These are phyloP conservation scores for Molanna angustata DNA, from an alignment of 2,888 invertebrate genomes.

Conservation along the genomic window DNA sequence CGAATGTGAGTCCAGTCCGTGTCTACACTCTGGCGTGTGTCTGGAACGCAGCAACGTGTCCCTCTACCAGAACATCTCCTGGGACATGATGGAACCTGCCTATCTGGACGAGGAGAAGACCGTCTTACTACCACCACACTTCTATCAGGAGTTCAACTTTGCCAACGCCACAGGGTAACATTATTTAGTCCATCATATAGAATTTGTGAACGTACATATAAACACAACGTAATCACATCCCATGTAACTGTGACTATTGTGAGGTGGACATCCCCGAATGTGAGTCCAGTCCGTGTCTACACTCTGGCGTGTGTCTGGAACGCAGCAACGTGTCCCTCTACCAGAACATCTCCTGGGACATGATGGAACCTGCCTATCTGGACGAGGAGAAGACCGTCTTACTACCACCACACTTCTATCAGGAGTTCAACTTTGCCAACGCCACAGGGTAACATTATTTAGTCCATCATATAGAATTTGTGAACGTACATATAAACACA, in stretches of 20 bases:
- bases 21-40: conserved; percentile 76
- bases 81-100: conserved; percentile 38
- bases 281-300: conserved; percentile 74
- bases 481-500: too few relatives aligned
- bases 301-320: conserved; percentile 76
- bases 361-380: conserved; percentile 35
- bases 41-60: conserved; percentile 71
- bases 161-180: conserved; percentile 72
- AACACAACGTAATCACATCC: too few relatives aligned
- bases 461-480: too few relatives aligned
- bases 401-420: conserved; percentile 63
- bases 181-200: too few relatives aligned
- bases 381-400: conserved; percentile 45
- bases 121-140: conserved; percentile 59
- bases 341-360: conserved; percentile 41
- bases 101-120: conserved; percentile 40
- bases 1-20: conserved; percentile 79
- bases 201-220: too few relatives aligned
- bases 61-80: conserved; percentile 53
- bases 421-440: conserved; percentile 64
- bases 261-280: conserved; percentile 80
- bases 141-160: conserved; percentile 66
- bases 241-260: conserved; percentile 70
- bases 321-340: conserved; percentile 70
- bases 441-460: conserved; percentile 78